These are phyloP conservation scores for Drosophila leonis DNA, from an alignment of 2,888 invertebrate genomes.

Conservation along the genomic window DNA sequence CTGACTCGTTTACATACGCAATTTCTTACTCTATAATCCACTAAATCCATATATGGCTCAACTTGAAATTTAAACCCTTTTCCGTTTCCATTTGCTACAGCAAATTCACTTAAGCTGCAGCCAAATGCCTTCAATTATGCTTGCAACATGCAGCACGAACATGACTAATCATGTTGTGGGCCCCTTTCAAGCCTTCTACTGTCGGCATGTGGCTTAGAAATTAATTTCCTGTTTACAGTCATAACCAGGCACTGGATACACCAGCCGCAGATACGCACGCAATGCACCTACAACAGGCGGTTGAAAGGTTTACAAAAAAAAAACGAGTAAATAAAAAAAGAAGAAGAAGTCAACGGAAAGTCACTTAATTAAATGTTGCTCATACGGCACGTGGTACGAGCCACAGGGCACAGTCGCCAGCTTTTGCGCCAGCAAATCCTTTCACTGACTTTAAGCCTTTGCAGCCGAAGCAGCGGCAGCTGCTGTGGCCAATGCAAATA, in stretches of 20 bases:
- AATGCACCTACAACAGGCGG: slow-evolving; percentile 18
- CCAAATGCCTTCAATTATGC: slow-evolving; percentile 66
- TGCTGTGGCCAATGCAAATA: slow-evolving; percentile 56
- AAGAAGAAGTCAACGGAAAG: slow-evolving; percentile 41
- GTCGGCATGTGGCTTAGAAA: slow-evolving; percentile 54
- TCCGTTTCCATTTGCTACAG: slow-evolving; percentile 48
- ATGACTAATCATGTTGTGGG: slow-evolving; percentile 41
- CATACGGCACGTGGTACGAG: slow-evolving; percentile 54
- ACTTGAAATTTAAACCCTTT: slow-evolving; percentile 7
- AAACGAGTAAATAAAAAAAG: background rate
- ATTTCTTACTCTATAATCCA: background rate
- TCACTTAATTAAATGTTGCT: slow-evolving; percentile 73
- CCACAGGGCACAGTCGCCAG: slow-evolving; percentile 8
- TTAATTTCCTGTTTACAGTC: slow-evolving; percentile 69
- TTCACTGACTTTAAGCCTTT: slow-evolving; percentile 64
- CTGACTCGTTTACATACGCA: background rate
- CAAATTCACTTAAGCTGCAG: slow-evolving; percentile 59
- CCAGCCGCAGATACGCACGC: slow-evolving; percentile 27
- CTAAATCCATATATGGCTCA: background rate
- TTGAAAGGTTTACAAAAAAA: background rate
- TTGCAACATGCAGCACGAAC: slow-evolving; percentile 51
- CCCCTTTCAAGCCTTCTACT: background rate
- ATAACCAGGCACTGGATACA: slow-evolving; percentile 47
- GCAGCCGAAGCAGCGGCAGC: slow-evolving; percentile 14
- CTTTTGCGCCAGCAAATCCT: slow-evolving; percentile 54